Conservation (phyloP, 2,888 invertebrate genomes). For the Axea sp. region DNA sequence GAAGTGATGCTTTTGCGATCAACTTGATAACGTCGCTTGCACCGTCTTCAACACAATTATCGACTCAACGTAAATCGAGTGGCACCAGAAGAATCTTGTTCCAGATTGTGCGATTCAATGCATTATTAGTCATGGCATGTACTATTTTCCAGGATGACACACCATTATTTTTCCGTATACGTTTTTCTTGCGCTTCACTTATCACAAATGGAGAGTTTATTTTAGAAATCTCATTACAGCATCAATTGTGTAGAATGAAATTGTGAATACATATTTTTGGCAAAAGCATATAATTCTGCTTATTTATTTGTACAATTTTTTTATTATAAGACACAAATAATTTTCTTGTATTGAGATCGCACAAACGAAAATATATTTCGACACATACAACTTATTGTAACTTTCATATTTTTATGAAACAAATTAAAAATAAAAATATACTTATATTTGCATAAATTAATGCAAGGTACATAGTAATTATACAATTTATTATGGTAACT, state of each 20-base stretch:
- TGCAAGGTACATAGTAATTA: no score
- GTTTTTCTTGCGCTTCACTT: conserved; percentile 43
- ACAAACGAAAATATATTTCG: no score
- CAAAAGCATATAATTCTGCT: no score
- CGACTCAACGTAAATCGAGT: conserved; percentile 54
- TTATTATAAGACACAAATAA: no score
- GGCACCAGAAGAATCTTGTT: conserved; percentile 37
- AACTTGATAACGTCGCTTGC: conserved; percentile 47
- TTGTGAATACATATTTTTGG: conserved; percentile 26
- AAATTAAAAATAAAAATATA: no score
- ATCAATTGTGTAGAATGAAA: conserved; percentile 30
- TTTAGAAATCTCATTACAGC: conserved; percentile 40
- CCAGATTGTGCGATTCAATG: conserved; percentile 49
- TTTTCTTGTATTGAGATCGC: no score
- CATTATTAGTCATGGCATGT: conserved; percentile 53
- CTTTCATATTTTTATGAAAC: no score
- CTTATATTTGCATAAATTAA: no score
- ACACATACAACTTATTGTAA: no score
- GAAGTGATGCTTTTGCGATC: conserved; percentile 32
- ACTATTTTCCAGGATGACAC: conserved; percentile 43
- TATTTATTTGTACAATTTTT: no score
- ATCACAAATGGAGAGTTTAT: conserved; percentile 45
- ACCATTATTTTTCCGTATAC: conserved; percentile 55
- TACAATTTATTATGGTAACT: no score
- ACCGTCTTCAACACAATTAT: conserved; percentile 51